A percentile compares a stretch with the other conserved stretches of the same genome.
These are phyloP conservation scores for Saccostrea cuccullata DNA, from an alignment of 1,140 invertebrate species.

Conservation along the genomic window DNA sequence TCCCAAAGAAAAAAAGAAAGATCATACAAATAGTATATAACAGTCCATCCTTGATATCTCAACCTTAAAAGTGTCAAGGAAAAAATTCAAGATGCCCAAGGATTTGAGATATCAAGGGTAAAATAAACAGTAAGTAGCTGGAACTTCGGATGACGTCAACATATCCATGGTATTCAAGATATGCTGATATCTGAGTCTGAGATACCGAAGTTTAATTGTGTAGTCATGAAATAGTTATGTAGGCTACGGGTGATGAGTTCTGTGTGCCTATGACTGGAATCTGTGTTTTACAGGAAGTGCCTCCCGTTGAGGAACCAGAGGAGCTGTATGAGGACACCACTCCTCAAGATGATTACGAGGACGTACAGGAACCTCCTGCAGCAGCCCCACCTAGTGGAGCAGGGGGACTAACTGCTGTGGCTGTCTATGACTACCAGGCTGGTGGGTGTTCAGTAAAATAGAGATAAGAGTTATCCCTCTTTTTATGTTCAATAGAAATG, in stretches of 20 bases:
- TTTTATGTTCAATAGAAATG: neutral
- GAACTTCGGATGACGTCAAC: no score
- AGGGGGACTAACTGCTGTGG: conserved; percentile 85
- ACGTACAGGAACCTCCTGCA: neutral
- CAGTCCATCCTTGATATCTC: no score
- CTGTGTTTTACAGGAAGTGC: neutral
- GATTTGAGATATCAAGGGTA: no score
- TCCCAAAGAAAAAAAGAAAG: no score
- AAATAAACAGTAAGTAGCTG: no score
- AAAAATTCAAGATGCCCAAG: no score
- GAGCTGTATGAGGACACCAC: conserved; percentile 44
- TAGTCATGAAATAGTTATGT: neutral
- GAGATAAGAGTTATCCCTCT: neutral
- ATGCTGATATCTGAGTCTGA: no score
- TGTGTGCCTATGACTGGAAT: neutral
- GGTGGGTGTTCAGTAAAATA: conserved; percentile 76
- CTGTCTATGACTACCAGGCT: conserved; percentile 95
- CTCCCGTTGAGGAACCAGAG: conserved; percentile 39
- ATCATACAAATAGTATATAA: no score
- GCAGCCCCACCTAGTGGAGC: neutral
- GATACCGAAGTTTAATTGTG: no score
- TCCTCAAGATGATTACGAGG: conserved; percentile 29
- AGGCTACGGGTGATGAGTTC: neutral
- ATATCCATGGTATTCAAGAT: no score
- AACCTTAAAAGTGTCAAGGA: no score